A percentile compares a stretch with the other conserved stretches of the same genome.
Conservation (phyloP, 35 echinoderm and acorn worm species). For the Apostichopus californicus region DNA sequence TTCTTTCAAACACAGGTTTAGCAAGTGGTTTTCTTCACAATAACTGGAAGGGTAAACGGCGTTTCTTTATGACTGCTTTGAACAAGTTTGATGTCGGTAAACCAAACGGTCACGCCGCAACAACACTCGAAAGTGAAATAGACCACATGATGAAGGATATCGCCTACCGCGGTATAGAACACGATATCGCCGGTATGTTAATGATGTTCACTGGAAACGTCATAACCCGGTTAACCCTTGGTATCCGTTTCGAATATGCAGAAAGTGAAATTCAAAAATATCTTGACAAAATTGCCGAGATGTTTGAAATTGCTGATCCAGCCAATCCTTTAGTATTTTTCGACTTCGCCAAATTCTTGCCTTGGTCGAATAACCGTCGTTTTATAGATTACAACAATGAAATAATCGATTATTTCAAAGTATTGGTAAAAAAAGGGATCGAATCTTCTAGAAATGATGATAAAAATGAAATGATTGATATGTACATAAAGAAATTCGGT, state of each 20-base stretch:
- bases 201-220: conserved; percentile 37
- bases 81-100: conserved; percentile 30
- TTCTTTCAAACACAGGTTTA: background rate
- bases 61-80: conserved; percentile 17
- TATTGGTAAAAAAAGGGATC: background rate
- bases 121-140: background rate
- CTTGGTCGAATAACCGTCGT: background rate
- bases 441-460: background rate
- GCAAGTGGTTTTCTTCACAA: conserved; percentile 9
- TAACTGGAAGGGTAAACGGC: conserved; percentile 39
- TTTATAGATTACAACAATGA: background rate
- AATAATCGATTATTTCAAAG: background rate
- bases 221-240: background rate
- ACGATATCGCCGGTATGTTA: background rate
- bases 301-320: background rate
- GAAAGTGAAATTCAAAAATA: conserved; percentile 3
- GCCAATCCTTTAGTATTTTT: conserved; percentile 16
- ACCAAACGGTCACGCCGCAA: background rate
- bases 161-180: background rate
- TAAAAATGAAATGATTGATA: background rate
- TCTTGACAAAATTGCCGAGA: conserved; percentile 17
- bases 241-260: conserved; percentile 19
- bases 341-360: background rate
- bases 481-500: conserved; percentile 32
- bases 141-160: background rate